Evolutionary conservation across 2,797 vertebrate genomes (phyloP).

Genomic region (Syncerus caffer): DNA sequence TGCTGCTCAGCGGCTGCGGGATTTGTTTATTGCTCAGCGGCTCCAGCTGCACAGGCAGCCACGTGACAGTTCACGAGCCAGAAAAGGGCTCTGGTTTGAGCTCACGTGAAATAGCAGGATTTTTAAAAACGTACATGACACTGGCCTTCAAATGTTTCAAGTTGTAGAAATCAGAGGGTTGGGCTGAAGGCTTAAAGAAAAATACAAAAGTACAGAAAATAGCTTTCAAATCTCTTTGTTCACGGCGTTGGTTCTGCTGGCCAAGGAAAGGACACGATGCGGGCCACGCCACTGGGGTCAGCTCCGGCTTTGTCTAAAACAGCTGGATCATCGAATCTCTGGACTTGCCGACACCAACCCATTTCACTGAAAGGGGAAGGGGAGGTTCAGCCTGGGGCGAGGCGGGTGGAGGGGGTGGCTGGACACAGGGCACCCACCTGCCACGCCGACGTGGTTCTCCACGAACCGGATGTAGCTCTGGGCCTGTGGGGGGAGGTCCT

Average conservation of each 20-base stretch:
- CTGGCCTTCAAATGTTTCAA: background rate
- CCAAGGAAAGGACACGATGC: background rate
- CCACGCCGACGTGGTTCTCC: slow-evolving; percentile 97
- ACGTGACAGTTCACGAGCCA: fast-evolving
- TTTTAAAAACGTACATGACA: background rate
- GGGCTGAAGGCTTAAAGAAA: slow-evolving; percentile 56
- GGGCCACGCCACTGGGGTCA: background rate
- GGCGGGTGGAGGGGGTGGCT: fast-evolving
- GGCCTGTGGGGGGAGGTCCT: slow-evolving; percentile 94
- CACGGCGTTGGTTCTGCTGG: slow-evolving; percentile 33
- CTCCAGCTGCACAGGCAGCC: background rate
- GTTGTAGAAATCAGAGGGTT: background rate
- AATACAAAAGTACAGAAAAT: slow-evolving; percentile 67
- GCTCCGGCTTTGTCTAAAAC: slow-evolving; percentile 85
- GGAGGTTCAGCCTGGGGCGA: background rate
- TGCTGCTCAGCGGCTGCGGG: fast-evolving
- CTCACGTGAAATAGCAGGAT: background rate
- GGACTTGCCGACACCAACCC: slow-evolving; percentile 98
- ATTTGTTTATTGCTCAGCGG: background rate
- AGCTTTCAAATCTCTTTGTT: slow-evolving; percentile 53
- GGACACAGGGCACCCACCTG: slow-evolving; percentile 84
- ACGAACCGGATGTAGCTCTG: slow-evolving; percentile 98
- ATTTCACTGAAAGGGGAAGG: slow-evolving; percentile 90
- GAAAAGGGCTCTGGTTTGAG: background rate
- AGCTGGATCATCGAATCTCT: slow-evolving; percentile 99